Percentiles rank a stretch among this genome's conserved stretches.
These are phyloP conservation scores for Lucifuga dentata DNA, from an alignment of 2,113 vertebrate species.

Conservation along the genomic window DNA sequence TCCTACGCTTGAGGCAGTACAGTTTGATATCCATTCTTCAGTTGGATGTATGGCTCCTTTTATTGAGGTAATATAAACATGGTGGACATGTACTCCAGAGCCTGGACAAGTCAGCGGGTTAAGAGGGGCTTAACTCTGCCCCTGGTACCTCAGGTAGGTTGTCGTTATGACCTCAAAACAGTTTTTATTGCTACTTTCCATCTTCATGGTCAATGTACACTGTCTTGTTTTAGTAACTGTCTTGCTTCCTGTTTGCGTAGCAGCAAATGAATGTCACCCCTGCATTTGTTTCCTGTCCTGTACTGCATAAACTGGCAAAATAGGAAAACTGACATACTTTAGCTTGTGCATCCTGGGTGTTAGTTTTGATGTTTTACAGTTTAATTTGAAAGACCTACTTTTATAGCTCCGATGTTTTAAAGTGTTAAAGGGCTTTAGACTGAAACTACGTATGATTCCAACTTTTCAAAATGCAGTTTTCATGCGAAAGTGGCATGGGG, in stretches of 20 bases:
- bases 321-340: background rate
- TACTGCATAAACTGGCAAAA: background rate
- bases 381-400: background rate
- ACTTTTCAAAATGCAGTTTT: no score
- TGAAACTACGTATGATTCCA: no score
- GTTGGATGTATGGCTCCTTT: slow-evolving; percentile 38
- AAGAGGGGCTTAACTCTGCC: slow-evolving; percentile 57
- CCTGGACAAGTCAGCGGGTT: slow-evolving; percentile 41
- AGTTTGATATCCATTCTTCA: background rate
- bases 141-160: slow-evolving; percentile 64
- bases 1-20: background rate
- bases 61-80: slow-evolving; percentile 44
- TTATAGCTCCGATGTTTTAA: background rate
- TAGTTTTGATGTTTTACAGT: background rate
- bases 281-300: slow-evolving; percentile 59
- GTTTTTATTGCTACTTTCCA: background rate
- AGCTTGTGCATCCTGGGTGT: background rate
- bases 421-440: background rate
- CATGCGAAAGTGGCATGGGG: no score
- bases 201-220: background rate
- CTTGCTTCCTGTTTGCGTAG: slow-evolving; percentile 58
- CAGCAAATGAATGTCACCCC: background rate
- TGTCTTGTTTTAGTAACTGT: slow-evolving; percentile 20
- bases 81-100: slow-evolving; percentile 74
- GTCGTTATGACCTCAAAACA: fast-evolving